A percentile compares a stretch with the other conserved stretches of the same genome.
These are phyloP conservation scores for Barypeithes pellucidus DNA, from an alignment of 2,888 invertebrate genomes.

Conservation along the genomic window DNA sequence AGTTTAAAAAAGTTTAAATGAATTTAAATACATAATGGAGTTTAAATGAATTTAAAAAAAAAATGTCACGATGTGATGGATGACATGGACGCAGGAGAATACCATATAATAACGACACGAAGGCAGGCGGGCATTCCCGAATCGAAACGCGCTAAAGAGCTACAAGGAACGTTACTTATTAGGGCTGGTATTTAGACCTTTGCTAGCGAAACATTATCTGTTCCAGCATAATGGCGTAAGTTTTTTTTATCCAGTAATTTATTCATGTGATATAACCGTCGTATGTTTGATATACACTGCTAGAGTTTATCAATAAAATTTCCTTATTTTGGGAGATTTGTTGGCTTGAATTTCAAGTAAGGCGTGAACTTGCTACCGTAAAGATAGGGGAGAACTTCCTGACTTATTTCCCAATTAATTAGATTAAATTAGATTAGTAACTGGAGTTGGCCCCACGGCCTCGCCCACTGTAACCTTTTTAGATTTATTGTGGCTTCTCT, in stretches of 20 bases:
- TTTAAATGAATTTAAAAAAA: too few relatives aligned
- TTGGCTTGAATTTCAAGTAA: conserved; percentile 9
- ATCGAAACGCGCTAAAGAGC: too few relatives aligned
- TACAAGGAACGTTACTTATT: too few relatives aligned
- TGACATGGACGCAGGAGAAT: too few relatives aligned
- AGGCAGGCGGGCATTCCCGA: too few relatives aligned
- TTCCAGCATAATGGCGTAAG: too few relatives aligned
- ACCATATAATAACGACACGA: too few relatives aligned
- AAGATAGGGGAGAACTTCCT: conserved; percentile 14
- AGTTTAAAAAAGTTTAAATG: too few relatives aligned
- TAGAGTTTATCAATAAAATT: conserved; percentile 12
- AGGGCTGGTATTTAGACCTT: too few relatives aligned
- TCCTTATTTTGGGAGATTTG: conserved; percentile 1
- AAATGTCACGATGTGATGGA: too few relatives aligned
- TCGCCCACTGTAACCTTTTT: conserved; percentile 9
- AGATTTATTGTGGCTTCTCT: conserved; percentile 15
- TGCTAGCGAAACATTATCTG: too few relatives aligned
- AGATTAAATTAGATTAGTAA: conserved; percentile 12
- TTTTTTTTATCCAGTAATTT: not conserved
- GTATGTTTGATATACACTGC: not conserved
- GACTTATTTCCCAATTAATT: conserved; percentile 14
- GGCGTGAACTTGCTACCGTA: conserved; percentile 8
- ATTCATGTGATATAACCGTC: not conserved
- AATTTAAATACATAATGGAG: too few relatives aligned
- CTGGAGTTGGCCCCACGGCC: conserved; percentile 10